Percentiles rank a stretch among this genome's conserved stretches.
These are phyloP conservation scores for Acrocephalus arundinaceus DNA, from an alignment of 2,113 vertebrate genomes.

Conservation along the genomic window DNA sequence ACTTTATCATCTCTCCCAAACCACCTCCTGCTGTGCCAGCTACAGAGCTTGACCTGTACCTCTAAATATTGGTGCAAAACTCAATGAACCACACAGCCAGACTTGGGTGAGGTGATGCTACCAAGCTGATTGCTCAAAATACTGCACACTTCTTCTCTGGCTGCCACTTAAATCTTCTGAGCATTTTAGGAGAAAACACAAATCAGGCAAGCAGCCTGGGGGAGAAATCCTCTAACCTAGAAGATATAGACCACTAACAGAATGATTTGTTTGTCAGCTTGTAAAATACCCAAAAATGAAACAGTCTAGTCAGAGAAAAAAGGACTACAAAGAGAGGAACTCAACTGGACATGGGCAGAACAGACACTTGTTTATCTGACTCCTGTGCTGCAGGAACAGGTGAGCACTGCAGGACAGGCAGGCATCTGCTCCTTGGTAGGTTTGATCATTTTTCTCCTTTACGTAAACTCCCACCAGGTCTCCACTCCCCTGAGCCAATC, in stretches of 20 bases:
- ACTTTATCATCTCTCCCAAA: background rate
- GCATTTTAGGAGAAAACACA: background rate
- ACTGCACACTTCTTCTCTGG: background rate
- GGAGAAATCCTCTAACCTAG: background rate
- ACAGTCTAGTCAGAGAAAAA: background rate
- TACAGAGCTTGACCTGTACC: background rate
- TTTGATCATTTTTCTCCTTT: background rate
- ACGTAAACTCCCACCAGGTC: background rate
- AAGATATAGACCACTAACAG: background rate
- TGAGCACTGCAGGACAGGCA: background rate
- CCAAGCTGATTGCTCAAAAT: background rate
- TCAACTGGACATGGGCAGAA: background rate
- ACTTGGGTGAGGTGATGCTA: background rate
- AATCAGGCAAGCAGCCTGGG: background rate
- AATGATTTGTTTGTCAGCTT: background rate
- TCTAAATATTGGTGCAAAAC: background rate
- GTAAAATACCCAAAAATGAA: background rate
- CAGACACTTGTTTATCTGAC: background rate
- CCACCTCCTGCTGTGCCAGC: background rate
- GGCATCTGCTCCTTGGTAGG: background rate
- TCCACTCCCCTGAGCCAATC: background rate
- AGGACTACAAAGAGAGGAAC: background rate
- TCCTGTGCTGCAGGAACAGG: background rate
- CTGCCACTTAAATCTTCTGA: background rate
- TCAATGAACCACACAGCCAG: background rate